Evolutionary conservation across 2,888 invertebrate genomes (phyloP).

Genomic region (Epinotia brunnichana): DNA sequence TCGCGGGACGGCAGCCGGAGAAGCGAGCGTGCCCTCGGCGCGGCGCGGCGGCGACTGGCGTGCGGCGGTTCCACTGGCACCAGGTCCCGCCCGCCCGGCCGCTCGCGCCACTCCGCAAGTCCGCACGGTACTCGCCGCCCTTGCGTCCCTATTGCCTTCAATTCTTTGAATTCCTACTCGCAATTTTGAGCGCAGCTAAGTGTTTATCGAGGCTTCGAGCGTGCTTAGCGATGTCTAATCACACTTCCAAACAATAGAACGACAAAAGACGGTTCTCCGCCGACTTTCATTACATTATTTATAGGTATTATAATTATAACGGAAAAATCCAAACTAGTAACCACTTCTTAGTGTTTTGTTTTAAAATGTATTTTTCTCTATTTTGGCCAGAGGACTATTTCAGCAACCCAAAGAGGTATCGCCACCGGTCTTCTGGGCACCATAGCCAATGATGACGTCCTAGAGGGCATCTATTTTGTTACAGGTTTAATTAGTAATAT

Average conservation of each 20-base stretch:
- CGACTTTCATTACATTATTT: neutral
- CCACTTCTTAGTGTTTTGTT: no score
- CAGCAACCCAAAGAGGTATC: no score
- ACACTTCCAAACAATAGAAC: slow-evolving; percentile 45
- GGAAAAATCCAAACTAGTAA: neutral
- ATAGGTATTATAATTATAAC: neutral
- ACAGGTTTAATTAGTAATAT: no score
- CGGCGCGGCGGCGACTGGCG: slow-evolving; percentile 49
- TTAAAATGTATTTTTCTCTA: no score
- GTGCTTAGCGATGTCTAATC: slow-evolving; percentile 57
- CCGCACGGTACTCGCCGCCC: slow-evolving; percentile 69
- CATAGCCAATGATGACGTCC: no score
- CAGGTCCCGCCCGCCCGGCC: slow-evolving; percentile 51
- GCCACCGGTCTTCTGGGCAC: no score
- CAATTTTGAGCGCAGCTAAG: slow-evolving; percentile 63
- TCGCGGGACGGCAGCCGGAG: slow-evolving; percentile 26
- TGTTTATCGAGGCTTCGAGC: slow-evolving; percentile 60
- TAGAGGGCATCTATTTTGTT: no score
- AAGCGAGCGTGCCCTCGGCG: slow-evolving; percentile 50
- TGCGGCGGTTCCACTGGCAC: slow-evolving; percentile 53
- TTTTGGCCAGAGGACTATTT: no score
- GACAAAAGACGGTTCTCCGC: neutral
- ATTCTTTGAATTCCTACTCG: slow-evolving; percentile 63
- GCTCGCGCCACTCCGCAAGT: slow-evolving; percentile 50
- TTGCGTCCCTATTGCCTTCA: slow-evolving; percentile 66